These are phyloP conservation scores for Aleiodes leptofemur DNA, from an alignment of 2,888 invertebrate genomes.

Conservation along the genomic window DNA sequence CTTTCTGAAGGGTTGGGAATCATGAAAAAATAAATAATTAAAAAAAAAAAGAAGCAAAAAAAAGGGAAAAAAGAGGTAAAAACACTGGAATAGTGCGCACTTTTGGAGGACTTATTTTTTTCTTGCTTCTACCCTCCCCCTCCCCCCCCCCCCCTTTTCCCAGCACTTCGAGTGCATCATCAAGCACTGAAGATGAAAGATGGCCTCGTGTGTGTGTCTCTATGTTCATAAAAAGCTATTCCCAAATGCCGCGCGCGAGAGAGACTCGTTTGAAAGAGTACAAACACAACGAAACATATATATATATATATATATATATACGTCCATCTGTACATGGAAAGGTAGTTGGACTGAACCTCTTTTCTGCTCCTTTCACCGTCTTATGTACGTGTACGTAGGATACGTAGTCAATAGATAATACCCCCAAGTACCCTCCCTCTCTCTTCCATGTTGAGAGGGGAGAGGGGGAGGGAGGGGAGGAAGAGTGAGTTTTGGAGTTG, in stretches of 20 bases:
- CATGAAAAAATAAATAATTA: constrained; percentile 8
- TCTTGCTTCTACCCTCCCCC: not conserved
- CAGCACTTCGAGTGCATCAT: constrained; percentile 66
- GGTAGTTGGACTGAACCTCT: constrained; percentile 18
- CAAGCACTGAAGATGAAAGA: constrained; percentile 70
- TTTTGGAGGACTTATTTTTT: constrained; percentile 55
- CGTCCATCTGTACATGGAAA: not conserved
- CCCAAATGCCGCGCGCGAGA: constrained; percentile 66
- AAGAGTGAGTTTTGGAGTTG: constrained; percentile 63
- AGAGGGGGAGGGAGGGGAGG: too few species aligned
- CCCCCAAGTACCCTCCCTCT: constrained; percentile 49
- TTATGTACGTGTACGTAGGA: constrained; percentile 55
- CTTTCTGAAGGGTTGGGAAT: not conserved
- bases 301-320: not conserved
- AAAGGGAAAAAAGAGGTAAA: not conserved
- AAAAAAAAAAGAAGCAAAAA: too few species aligned
- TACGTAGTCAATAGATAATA: constrained; percentile 73
- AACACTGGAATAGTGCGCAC: constrained; percentile 11
- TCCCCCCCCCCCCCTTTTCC: too few species aligned
- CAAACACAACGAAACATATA: not conserved
- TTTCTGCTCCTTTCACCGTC: not conserved
- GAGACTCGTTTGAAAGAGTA: constrained; percentile 17
- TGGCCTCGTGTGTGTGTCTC: constrained; percentile 55
- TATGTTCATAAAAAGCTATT: constrained; percentile 68
- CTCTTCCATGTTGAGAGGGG: constrained; percentile 6